Evolutionary conservation across 37 sponge, comb jelly and placozoan genomes (phyloP).

Genomic region (Eunapius fragilis): DNA sequence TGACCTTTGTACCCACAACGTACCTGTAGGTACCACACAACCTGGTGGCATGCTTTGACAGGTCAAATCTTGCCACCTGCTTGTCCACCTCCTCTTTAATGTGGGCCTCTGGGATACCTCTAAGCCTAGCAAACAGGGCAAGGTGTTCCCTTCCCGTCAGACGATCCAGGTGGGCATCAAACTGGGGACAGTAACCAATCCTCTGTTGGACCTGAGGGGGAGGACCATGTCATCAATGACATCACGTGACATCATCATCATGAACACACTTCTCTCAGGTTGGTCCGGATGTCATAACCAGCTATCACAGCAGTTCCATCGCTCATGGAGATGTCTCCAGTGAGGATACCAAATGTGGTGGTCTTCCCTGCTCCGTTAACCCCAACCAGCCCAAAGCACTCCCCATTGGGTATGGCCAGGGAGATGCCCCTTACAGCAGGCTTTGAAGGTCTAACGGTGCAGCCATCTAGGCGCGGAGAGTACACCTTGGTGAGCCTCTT

Average conservation of each 20-base stretch:
- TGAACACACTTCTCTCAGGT: slow-evolving; percentile 18
- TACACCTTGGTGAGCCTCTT: slow-evolving; percentile 44
- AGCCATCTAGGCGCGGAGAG: not conserved
- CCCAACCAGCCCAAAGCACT: slow-evolving; percentile 92
- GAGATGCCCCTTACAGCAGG: slow-evolving; percentile 55
- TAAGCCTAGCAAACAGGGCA: slow-evolving; percentile 81
- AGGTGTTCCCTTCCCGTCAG: slow-evolving; percentile 83
- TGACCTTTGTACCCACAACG: not conserved
- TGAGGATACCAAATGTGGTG: slow-evolving; percentile 89
- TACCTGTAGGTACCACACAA: slow-evolving; percentile 84
- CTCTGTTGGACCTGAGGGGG: slow-evolving; percentile 57
- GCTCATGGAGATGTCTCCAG: slow-evolving; percentile 73
- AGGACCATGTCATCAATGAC: not conserved
- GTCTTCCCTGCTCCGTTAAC: slow-evolving; percentile 89
- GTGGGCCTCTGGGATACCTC: slow-evolving; percentile 69
- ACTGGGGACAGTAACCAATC: slow-evolving; percentile 86
- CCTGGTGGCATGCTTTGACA: slow-evolving; percentile 71
- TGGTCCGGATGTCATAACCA: slow-evolving; percentile 69
- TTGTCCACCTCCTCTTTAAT: slow-evolving; percentile 60
- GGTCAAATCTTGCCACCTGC: slow-evolving; percentile 66
- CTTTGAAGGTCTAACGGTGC: slow-evolving; percentile 17
- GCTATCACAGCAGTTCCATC: slow-evolving; percentile 77
- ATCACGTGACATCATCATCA: not conserved
- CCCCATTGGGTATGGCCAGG: slow-evolving; percentile 59
- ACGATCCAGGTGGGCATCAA: slow-evolving; percentile 68